phyloP scores from a whole-genome alignment of 2,888 invertebrate species.

The Microplitis deprimator region DNA sequence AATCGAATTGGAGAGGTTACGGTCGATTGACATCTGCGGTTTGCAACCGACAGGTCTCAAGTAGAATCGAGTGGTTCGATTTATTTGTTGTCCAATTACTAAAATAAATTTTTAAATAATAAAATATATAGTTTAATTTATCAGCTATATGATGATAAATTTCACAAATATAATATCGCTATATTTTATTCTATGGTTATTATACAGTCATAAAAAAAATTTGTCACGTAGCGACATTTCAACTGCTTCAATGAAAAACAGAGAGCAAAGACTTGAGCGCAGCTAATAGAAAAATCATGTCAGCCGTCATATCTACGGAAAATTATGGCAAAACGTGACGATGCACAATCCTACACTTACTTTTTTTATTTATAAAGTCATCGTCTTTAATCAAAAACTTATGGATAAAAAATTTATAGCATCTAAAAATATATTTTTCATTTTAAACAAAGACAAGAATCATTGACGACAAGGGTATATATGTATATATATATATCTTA shows the following conservation, averaged over 20 bases:
- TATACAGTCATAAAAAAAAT: slow-evolving; percentile 11
- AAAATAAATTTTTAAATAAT: slow-evolving; percentile 39
- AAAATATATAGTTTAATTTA: slow-evolving; percentile 8
- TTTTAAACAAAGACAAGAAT: no score
- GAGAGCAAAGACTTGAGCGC: slow-evolving; percentile 45
- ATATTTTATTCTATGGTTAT: not conserved
- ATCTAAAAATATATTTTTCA: no score
- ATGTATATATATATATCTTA: not conserved
- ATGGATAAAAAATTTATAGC: no score
- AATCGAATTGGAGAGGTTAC: slow-evolving; percentile 44
- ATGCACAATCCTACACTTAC: slow-evolving; percentile 35
- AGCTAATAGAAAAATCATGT: slow-evolving; percentile 69
- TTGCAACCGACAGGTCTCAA: slow-evolving; percentile 65
- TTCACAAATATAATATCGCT: not conserved
- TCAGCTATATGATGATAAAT: not conserved
- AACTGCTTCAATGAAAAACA: slow-evolving; percentile 39
- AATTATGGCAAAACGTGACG: slow-evolving; percentile 64
- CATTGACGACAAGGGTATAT: no score
- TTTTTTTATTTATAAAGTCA: slow-evolving; percentile 9
- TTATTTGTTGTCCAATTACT: slow-evolving; percentile 45
- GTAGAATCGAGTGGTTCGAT: slow-evolving; percentile 46
- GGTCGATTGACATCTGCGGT: slow-evolving; percentile 49
- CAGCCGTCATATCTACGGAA: slow-evolving; percentile 57
- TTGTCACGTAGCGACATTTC: slow-evolving; percentile 47
- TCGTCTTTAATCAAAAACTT: no score